Conservation (phyloP, 2,888 invertebrate species). For the Melangyna quadrimaculata region DNA sequence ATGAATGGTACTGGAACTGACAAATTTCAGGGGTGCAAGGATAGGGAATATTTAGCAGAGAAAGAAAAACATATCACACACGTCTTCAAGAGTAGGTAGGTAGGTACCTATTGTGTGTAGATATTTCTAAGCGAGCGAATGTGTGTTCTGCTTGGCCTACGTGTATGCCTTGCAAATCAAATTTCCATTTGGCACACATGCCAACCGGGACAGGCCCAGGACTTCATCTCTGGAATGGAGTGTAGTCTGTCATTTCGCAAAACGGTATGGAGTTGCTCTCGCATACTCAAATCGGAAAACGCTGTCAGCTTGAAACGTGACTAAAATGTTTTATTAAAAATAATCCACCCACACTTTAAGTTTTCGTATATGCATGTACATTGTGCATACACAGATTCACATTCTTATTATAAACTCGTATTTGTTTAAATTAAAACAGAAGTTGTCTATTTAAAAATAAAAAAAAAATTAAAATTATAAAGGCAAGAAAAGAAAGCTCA, state of each 20-base stretch:
- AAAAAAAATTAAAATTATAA: too few species aligned
- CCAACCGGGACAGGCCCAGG: constrained; percentile 22
- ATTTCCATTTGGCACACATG: constrained; percentile 70
- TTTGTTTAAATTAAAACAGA: constrained; percentile 11
- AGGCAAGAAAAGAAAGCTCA: background rate
- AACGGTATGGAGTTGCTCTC: constrained; percentile 52
- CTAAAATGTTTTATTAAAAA: constrained; percentile 64
- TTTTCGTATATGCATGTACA: background rate
- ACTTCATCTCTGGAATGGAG: constrained; percentile 32
- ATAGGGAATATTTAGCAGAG: background rate
- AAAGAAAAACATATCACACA: constrained; percentile 65
- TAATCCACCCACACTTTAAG: constrained; percentile 23
- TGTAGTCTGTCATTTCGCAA: constrained; percentile 64
- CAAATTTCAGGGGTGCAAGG: background rate
- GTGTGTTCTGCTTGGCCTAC: constrained; percentile 50
- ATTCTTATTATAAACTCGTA: background rate
- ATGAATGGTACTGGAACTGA: background rate
- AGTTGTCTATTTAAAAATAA: background rate
- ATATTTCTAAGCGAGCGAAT: constrained; percentile 28
- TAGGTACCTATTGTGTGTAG: too few species aligned
- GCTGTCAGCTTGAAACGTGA: constrained; percentile 68
- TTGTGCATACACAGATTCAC: background rate
- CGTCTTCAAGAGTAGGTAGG: constrained; percentile 37
- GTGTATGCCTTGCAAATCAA: constrained; percentile 68
- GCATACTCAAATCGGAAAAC: constrained; percentile 70